Base-by-base conservation (phyloP, 1,140 invertebrate genomes). In the Eciton burchellii region DNA sequence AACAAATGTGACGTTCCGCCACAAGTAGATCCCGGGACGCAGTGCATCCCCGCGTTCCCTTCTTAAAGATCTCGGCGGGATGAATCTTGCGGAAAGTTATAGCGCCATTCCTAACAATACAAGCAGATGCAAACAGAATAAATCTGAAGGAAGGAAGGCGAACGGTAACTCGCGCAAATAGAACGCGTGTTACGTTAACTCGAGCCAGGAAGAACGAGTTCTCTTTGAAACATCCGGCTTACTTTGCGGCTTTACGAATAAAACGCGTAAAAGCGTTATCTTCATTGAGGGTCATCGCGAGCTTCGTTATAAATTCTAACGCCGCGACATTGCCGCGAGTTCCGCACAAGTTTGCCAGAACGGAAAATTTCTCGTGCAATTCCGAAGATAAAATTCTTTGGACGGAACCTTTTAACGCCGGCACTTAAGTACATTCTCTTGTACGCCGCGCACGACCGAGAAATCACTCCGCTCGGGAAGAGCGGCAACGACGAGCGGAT, bases 351-450 rank as follows among this genome's bases (percentile, higher is more conserved):
- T 76, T 76, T 76, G 29, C 12, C 59, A 14, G 43, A 19, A 52
- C 12, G 35, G 21, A 16, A 56, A 54, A 79, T 79, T 79, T 35
- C 56, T 79, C 49, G 41, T 26, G 66, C 63, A 8, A 68, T 70
- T 54, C n/a, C 14, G 29, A 21, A 79, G 63, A 79, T 79, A 79
- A 56, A 70, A 79, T 56, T 70, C 21, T 79, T 16, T n/a, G 9
- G 14, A 9, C 66, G 14, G 52, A 79, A 70, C 63, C 63, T 79
- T 79, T 68, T 79, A 79, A 79, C 26, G 26, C 8, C 59, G 63
- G 41, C 21, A 79, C 52, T 79, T 79, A 70, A 79, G 74, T 70
- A 79, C 74, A 79, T 79, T 79, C 63, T 68, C 74, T 79, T 70
- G 74, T 79, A 68, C 63, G 63, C 63, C 29, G 63, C 66, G 74